Conservation (phyloP, 1,140 invertebrate species). For the Lucilia sericata region DNA sequence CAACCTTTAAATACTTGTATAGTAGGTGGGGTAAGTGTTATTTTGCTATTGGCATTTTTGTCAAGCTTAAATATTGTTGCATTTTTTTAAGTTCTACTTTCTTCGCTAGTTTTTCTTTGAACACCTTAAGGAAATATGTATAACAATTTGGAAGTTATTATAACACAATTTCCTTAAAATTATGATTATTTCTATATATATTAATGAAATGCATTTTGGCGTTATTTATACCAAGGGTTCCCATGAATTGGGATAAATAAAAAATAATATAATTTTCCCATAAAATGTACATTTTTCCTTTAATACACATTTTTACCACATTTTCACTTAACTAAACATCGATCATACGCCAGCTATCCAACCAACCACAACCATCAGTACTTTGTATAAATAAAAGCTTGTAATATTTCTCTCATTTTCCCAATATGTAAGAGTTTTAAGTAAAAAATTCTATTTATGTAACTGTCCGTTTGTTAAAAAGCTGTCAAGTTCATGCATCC, state of each 20-base stretch:
- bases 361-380: no score
- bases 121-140: neutral
- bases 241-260: no score
- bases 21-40: neutral
- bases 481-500: constrained; percentile 42
- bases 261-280: no score
- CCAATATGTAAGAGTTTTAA: no score
- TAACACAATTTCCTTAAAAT: neutral
- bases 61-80: neutral
- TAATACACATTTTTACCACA: no score
- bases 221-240: neutral
- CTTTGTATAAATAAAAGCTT: no score
- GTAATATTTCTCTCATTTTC: no score
- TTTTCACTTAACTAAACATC: no score
- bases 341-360: no score
- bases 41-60: constrained; percentile 15
- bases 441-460: neutral
- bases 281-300: no score
- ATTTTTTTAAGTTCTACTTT: neutral
- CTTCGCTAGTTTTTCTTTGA: neutral
- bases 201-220: neutral
- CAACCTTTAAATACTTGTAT: no score
- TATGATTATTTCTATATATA: neutral
- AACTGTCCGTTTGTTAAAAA: constrained; percentile 21
- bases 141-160: neutral